phyloP scores from a whole-genome alignment of 2,888 invertebrate species.

The Disparrhopalites patrizii region DNA sequence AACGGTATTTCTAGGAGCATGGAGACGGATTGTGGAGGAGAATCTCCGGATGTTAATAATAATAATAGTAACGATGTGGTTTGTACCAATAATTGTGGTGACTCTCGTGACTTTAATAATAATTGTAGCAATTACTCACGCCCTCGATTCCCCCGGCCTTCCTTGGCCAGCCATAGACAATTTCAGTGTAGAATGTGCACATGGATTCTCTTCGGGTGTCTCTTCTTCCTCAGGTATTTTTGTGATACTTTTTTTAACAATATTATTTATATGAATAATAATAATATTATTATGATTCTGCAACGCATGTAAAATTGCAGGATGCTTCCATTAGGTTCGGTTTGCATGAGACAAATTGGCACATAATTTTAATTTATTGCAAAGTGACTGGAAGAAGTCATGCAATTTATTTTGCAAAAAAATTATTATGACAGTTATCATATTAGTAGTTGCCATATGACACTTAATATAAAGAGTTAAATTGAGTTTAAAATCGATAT shows the following conservation, averaged over 20 bases:
- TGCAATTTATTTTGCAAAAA: neutral
- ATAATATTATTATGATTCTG: neutral
- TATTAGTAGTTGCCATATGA: no score
- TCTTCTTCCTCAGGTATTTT: slow-evolving; percentile 33
- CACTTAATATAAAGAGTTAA: no score
- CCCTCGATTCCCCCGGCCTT: neutral
- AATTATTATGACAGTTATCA: no score
- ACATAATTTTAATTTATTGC: neutral
- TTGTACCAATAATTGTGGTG: no score
- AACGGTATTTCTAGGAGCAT: no score
- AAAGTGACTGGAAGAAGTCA: neutral
- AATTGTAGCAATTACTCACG: slow-evolving; percentile 7
- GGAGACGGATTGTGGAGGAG: no score
- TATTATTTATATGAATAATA: neutral
- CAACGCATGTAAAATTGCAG: no score
- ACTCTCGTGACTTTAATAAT: neutral
- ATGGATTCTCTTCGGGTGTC: slow-evolving; percentile 25
- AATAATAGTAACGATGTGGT: slow-evolving; percentile 9
- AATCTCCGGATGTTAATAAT: neutral
- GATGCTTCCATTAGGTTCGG: no score
- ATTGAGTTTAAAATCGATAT: no score
- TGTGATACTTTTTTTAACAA: no score
- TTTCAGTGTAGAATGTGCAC: neutral
- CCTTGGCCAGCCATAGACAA: neutral
- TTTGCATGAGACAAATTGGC: no score